Evolutionary conservation across 1,140 invertebrate genomes (phyloP).

Genomic region (Chymomyza costata): DNA sequence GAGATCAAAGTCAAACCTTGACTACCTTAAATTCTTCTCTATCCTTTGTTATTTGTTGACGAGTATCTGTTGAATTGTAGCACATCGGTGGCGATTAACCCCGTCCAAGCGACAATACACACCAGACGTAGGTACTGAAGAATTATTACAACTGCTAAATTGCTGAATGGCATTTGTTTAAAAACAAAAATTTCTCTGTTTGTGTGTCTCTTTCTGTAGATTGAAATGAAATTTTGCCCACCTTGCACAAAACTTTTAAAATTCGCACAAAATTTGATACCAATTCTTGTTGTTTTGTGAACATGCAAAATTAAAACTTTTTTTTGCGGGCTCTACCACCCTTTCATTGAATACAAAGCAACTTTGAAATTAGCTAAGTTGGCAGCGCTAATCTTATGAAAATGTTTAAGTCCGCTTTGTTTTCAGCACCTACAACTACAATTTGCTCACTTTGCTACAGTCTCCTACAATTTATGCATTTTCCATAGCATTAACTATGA

Average conservation of each 20-base stretch:
- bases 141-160: slow-evolving; percentile 54
- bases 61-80: too few relatives aligned
- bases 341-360: not conserved
- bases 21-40: too few relatives aligned
- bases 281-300: not conserved
- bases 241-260: slow-evolving; percentile 20
- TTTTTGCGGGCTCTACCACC: too few relatives aligned
- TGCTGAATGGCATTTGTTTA: slow-evolving; percentile 54
- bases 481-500: slow-evolving; percentile 67
- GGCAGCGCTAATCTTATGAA: too few relatives aligned
- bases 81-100: too few relatives aligned
- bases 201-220: not conserved
- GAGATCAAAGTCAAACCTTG: too few relatives aligned
- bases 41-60: too few relatives aligned
- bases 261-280: slow-evolving; percentile 5
- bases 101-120: too few relatives aligned
- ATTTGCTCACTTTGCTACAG: too few relatives aligned
- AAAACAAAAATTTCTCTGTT: too few relatives aligned
- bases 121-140: too few relatives aligned
- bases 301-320: not conserved
- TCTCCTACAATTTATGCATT: slow-evolving; percentile 61
- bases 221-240: slow-evolving; percentile 29
- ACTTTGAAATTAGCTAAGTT: slow-evolving; percentile 29
- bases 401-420: slow-evolving; percentile 29
- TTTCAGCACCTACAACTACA: too few relatives aligned